These are phyloP conservation scores for Lanius collurio DNA, from an alignment of 2,113 vertebrate genomes.

Conservation along the genomic window DNA sequence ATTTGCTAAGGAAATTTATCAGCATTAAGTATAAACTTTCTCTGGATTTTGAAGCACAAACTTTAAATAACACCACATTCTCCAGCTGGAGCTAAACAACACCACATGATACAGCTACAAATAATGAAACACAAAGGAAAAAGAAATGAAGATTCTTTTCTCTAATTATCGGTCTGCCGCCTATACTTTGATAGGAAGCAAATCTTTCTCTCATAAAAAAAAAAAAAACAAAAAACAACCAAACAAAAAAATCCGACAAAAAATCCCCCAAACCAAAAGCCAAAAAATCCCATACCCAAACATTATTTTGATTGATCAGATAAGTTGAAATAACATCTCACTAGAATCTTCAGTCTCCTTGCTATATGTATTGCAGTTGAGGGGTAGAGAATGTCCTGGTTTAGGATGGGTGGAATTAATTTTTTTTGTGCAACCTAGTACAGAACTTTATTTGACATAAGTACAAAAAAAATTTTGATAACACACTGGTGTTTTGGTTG, in stretches of 20 bases:
- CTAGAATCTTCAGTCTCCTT: not conserved
- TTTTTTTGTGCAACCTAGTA: not conserved
- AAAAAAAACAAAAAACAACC: too few relatives aligned
- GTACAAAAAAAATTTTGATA: not conserved
- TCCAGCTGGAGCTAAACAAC: not conserved
- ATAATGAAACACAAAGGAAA: not conserved
- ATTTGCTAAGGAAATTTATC: not conserved
- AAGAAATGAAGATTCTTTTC: not conserved
- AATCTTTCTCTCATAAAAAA: not conserved
- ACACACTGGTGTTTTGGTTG: not conserved
- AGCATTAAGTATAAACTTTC: not conserved
- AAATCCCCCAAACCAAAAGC: not conserved
- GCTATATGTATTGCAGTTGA: not conserved
- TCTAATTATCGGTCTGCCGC: not conserved
- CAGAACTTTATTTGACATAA: not conserved
- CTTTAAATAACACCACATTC: not conserved
- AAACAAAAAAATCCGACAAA: not conserved
- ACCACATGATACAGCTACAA: not conserved
- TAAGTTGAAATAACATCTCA: not conserved
- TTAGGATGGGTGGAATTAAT: not conserved
- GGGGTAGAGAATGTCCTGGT: not conserved
- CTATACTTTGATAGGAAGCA: not conserved
- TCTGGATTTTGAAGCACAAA: not conserved
- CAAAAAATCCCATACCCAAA: accelerated
- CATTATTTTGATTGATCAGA: not conserved